Percentiles rank a stretch among this genome's conserved stretches.
phyloP scores from a whole-genome alignment of 2,888 invertebrate genomes.

The Panopea generosa region DNA sequence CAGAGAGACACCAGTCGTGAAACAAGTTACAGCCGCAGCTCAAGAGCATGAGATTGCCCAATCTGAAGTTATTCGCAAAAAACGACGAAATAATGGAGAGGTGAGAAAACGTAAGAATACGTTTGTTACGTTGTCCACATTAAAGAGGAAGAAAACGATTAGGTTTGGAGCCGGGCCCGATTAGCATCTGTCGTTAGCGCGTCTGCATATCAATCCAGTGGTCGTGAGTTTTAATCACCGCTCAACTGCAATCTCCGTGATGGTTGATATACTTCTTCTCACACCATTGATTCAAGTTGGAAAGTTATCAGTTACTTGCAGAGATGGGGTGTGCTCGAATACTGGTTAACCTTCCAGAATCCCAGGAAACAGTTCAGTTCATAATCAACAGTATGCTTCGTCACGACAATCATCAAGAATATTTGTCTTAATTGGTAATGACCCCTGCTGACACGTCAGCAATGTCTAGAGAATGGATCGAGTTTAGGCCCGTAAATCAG shows the following conservation, averaged over 20 bases:
- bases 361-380: no score
- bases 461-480: slow-evolving; percentile 40
- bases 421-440: slow-evolving; percentile 23
- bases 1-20: neutral
- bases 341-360: no score
- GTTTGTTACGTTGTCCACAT: neutral
- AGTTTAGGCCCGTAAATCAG: slow-evolving; percentile 32
- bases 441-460: slow-evolving; percentile 17
- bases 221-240: no score
- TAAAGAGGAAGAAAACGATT: neutral
- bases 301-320: neutral
- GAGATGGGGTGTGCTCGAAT: no score
- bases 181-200: no score
- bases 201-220: no score
- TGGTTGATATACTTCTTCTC: no score
- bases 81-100: slow-evolving; percentile 9
- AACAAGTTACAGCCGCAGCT: slow-evolving; percentile 30
- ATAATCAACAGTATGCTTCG: neutral
- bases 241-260: no score
- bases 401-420: slow-evolving; percentile 18
- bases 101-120: neutral
- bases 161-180: no score
- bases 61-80: slow-evolving; percentile 27
- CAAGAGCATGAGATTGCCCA: slow-evolving; percentile 31
- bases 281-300: neutral